These are phyloP conservation scores for Cyclina sinensis DNA, from an alignment of 1,140 invertebrate species.

Conservation along the genomic window DNA sequence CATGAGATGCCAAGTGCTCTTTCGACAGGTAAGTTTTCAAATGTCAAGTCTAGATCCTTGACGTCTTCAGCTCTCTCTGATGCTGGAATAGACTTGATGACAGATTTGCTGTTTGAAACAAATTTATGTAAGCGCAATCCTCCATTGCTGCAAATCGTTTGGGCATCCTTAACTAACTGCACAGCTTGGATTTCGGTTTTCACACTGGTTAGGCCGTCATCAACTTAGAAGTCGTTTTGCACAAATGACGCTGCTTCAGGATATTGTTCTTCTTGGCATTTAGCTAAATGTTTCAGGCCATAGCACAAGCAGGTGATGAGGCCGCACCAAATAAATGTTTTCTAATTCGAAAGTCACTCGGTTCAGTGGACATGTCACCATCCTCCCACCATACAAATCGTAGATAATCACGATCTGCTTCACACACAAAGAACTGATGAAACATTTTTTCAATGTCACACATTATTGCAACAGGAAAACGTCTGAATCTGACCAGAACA, in stretches of 20 bases:
- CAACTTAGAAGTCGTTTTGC: constrained; percentile 74
- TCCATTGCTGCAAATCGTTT: constrained; percentile 66
- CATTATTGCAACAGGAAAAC: no score
- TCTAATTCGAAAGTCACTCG: constrained; percentile 66
- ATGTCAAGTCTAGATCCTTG: constrained; percentile 63
- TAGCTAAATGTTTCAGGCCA: constrained; percentile 66
- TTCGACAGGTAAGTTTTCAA: constrained; percentile 72
- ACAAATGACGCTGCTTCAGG: constrained; percentile 57
- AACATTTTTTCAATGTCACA: no score
- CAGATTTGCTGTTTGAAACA: constrained; percentile 68
- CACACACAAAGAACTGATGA: no score
- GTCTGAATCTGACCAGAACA: no score
- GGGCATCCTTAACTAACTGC: constrained; percentile 50
- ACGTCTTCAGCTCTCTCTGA: constrained; percentile 57
- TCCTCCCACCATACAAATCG: constrained; percentile 57
- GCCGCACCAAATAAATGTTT: constrained; percentile 69
- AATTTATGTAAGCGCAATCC: constrained; percentile 74
- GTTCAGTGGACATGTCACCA: constrained; percentile 18
- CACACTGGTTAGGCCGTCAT: constrained; percentile 74
- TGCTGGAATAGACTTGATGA: constrained; percentile 65
- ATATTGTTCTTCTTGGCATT: constrained; percentile 22
- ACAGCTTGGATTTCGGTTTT: constrained; percentile 68
- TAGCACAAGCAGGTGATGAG: constrained; percentile 70
- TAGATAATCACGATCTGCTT: no score
- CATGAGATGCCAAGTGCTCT: constrained; percentile 73